These are phyloP conservation scores for Pterocles gutturalis DNA, from an alignment of 2,113 vertebrate species.

Conservation along the genomic window DNA sequence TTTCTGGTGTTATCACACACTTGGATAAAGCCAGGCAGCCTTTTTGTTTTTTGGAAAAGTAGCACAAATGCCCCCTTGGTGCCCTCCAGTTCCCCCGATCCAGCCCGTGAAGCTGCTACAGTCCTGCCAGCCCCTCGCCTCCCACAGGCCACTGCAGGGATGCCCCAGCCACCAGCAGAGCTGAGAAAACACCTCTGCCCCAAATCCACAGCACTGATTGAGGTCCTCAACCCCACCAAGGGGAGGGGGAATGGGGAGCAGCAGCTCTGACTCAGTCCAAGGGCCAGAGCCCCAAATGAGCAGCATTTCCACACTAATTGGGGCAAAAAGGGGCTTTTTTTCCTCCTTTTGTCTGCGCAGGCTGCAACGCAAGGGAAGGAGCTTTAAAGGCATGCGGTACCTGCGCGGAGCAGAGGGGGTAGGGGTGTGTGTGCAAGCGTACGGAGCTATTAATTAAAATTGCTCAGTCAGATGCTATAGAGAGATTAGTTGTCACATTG, in stretches of 20 bases:
- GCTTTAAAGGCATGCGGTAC: conserved; percentile 57
- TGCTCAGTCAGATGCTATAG: conserved; percentile 81
- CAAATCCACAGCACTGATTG: accelerated
- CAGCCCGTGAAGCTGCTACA: background rate
- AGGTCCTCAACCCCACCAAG: background rate
- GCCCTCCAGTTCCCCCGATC: background rate
- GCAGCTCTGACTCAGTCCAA: background rate
- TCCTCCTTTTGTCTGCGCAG: background rate
- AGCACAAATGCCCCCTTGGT: background rate
- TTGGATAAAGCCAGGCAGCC: background rate
- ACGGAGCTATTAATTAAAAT: conserved; percentile 82
- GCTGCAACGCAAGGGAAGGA: background rate
- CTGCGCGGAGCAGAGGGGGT: background rate
- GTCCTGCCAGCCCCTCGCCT: background rate
- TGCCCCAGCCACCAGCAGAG: background rate
- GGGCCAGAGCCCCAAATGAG: background rate
- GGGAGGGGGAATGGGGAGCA: background rate
- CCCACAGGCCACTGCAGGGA: background rate
- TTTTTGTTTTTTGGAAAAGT: background rate
- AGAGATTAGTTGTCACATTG: conserved; percentile 86
- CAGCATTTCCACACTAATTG: background rate
- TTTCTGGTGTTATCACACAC: background rate
- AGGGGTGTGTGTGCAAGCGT: background rate
- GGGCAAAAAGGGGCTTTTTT: background rate
- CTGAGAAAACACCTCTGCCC: conserved; percentile 1